Evolutionary conservation across 2,113 vertebrate genomes (phyloP), one percentile per base, ranked within the genome.

Genomic region (Halcyon senegalensis): DNA sequence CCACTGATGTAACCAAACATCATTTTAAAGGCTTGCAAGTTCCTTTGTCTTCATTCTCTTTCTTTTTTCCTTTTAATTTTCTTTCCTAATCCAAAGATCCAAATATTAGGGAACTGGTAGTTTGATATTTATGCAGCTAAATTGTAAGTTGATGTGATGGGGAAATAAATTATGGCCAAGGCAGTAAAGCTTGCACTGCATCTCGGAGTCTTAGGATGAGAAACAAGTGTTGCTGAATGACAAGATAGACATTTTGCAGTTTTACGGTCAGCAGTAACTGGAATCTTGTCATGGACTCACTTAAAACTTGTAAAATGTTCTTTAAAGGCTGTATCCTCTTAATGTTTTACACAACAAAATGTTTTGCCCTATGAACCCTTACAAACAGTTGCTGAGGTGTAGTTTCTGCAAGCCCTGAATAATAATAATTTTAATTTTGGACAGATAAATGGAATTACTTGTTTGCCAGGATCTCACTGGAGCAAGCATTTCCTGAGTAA

Each of bases 91-190:
- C 48, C 66, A 46, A 74, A 64, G 48, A 35, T 81, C 19, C 46
- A 92, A 37, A 41, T 9, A 0, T 72, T 53, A n/a, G 11, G 23
- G 27, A 78, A 31, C 33, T 68, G 62, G 23, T 68, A 37, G 70
- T 44, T 94, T 50, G 66, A 27, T 90, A 56, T 69, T 96, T 87
- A 77, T 13, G 78, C 63, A 95, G 68, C 72, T 78, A 85, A 87
- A 72, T 84, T 0, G 0, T 53, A 50, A 56, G 27, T 64, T 89
- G 27, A 59, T 78, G 51, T 41, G 81, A 62, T 86, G 66, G 33
- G 48, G 28, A 67, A 83, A 92, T 72, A 75, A 73, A 68, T 81
- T 88, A 43, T 0, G 5, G 68, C 60, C 33, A 50, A 27, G 27
- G 13, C 44, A 46, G 15, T 69, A 87, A 84, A 91, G 48, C 60